Conservation (phyloP, 2,797 vertebrate genomes). For the Cetoscarus ocellatus region DNA sequence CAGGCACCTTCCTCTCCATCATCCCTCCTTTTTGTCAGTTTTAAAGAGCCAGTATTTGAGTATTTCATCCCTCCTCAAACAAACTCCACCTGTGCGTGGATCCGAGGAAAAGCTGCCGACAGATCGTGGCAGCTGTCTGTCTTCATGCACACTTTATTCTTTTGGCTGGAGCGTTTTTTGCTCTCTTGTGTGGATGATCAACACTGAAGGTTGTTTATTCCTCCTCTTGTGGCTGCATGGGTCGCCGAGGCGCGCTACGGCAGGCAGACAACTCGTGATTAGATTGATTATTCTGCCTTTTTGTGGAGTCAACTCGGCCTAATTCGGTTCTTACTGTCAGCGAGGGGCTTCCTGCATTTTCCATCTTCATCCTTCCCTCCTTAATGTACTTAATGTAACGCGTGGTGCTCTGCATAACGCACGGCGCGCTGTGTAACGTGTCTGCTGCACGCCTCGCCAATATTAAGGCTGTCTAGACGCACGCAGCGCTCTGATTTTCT, state of each 20-base stretch:
- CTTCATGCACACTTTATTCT: conserved; percentile 33
- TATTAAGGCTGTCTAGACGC: conserved; percentile 71
- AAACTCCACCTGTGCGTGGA: conserved; percentile 75
- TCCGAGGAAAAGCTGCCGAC: conserved; percentile 23
- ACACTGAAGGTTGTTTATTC: conserved; percentile 71
- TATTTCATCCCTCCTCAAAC: conserved; percentile 45
- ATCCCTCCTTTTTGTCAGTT: conserved; percentile 5
- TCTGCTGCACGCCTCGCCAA: conserved; percentile 39
- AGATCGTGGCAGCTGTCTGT: conserved; percentile 42
- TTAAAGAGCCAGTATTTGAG: conserved; percentile 5
- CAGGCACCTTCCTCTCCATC: conserved; percentile 5
- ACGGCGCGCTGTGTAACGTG: conserved; percentile 43
- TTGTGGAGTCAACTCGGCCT: conserved; percentile 42
- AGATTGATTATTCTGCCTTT: conserved; percentile 61
- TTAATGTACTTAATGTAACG: conserved; percentile 54
- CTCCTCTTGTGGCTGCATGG: conserved; percentile 66
- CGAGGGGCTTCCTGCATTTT: conserved; percentile 21
- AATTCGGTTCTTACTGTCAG: conserved; percentile 57
- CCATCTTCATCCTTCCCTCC: conserved; percentile 20
- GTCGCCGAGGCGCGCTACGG: conserved; percentile 59
- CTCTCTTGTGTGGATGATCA: conserved; percentile 36
- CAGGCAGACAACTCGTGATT: conserved; percentile 73
- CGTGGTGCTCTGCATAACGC: conserved; percentile 52
- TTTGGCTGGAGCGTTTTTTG: neutral
- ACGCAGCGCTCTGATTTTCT: conserved; percentile 27